These are phyloP conservation scores for Cryptus viduatorius DNA, from an alignment of 2,888 invertebrate species.

Conservation along the genomic window DNA sequence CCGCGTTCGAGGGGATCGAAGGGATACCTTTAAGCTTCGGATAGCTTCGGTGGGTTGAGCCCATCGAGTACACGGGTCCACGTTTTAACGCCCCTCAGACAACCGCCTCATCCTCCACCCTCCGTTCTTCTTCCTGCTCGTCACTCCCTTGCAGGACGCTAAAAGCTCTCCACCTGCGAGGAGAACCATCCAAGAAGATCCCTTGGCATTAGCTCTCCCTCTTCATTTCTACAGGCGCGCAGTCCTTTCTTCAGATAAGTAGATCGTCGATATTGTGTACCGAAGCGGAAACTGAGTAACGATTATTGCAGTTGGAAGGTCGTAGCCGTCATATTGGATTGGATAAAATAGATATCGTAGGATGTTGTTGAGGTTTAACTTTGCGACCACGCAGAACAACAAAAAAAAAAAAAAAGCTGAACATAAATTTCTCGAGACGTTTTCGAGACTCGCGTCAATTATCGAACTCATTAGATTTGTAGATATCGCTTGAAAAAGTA, in stretches of 20 bases:
- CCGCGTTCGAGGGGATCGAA: not conserved
- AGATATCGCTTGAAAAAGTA: not conserved
- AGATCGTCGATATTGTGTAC: constrained; percentile 53
- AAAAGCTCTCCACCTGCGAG: constrained; percentile 49
- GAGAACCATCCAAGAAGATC: not conserved
- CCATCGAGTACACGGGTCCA: constrained; percentile 48
- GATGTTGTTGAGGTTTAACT: constrained; percentile 10
- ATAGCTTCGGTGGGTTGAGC: constrained; percentile 32
- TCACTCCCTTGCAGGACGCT: not conserved
- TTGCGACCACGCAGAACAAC: not conserved
- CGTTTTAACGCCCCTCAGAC: constrained; percentile 57
- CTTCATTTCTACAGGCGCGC: not conserved
- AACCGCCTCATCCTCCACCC: constrained; percentile 32
- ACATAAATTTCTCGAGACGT: not conserved
- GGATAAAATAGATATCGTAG: not conserved
- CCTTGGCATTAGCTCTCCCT: constrained; percentile 6
- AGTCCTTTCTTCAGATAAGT: constrained; percentile 32
- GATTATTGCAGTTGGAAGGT: constrained; percentile 23
- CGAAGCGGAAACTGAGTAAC: constrained; percentile 39
- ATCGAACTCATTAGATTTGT: not conserved
- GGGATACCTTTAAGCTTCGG: constrained; percentile 26
- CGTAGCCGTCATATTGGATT: not conserved
- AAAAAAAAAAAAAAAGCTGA: no score
- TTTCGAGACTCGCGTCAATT: not conserved
- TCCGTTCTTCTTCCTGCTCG: not conserved